Evolutionary conservation across 1,140 invertebrate genomes (phyloP), one percentile per base, ranked within the genome.

Genomic region (Chrysopa pallens): DNA sequence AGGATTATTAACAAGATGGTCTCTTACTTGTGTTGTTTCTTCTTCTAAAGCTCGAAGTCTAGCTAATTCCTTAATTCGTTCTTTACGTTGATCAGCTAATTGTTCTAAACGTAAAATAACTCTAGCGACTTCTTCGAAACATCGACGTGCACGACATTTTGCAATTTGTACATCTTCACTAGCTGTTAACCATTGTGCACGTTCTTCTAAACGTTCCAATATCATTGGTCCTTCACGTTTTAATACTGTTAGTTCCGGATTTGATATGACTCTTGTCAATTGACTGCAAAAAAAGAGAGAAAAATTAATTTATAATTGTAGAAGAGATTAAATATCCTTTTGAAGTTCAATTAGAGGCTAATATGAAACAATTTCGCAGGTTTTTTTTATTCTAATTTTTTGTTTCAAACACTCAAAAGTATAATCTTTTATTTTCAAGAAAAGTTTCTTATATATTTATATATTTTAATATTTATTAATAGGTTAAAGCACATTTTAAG

Each of bases 21-120:
- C n/a, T 61, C 63, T 65, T 52, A 72, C 70, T 66, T 71, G 66
- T 40, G 62, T 63, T 36, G 68, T 68, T 56, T 73, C 70, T 46
- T 70, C 64, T 51, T 72, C 66, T 17, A 73, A 52, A 7, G 66
- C 66, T 8, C 63, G 58, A 36, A 71, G 60, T 27, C 64, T 54
- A 6, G 62, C 68, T 45, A 72, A 42, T 44, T 72, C 69, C 17
- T 68, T 62, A 39, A 73, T 54, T 29, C 62, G 58, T 50, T 72
- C 70, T 43, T 64, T 63, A 42, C 70, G 59, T 52, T 70, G 67
- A 48, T 65, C 59, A 36, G 62, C 63, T 12, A 73, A 51, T 46
- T 69, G 63, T 50, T 72, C 70, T 45, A 73, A 45, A 35, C 68
- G 59, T 46, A 63, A 63, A 5, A 66, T 62, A 2, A 70, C 67